Conservation (phyloP, 1,140 invertebrate species). For the Chironomus striatipennis region DNA sequence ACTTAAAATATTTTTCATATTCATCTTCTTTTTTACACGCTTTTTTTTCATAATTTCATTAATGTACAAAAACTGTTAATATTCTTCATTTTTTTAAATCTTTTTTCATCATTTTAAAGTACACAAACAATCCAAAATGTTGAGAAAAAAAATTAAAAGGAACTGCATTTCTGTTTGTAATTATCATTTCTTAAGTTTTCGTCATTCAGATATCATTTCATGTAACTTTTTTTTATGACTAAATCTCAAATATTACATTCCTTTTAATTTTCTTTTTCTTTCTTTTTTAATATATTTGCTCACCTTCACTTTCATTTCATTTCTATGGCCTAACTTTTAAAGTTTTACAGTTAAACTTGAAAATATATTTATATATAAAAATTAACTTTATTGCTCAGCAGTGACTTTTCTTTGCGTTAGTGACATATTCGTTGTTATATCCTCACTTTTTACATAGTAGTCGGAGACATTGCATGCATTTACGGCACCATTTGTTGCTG, state of each 20-base stretch:
- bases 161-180: neutral
- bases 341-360: neutral
- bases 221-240: neutral
- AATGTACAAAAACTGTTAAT: slow-evolving; percentile 4
- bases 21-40: no score
- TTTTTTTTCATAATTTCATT: neutral
- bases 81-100: neutral
- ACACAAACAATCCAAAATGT: neutral
- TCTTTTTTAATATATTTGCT: no score
- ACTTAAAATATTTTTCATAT: no score
- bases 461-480: neutral
- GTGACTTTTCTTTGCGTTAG: neutral
- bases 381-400: neutral
- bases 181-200: neutral
- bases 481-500: neutral
- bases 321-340: slow-evolving; percentile 1
- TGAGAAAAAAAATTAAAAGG: neutral
- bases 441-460: slow-evolving; percentile 10
- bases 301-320: neutral
- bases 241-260: neutral
- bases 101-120: neutral
- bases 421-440: neutral
- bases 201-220: neutral
- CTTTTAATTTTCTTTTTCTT: neutral
- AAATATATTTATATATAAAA: neutral